phyloP scores from a whole-genome alignment of 2,113 vertebrate genomes.

The Peucedramus taeniatus region DNA sequence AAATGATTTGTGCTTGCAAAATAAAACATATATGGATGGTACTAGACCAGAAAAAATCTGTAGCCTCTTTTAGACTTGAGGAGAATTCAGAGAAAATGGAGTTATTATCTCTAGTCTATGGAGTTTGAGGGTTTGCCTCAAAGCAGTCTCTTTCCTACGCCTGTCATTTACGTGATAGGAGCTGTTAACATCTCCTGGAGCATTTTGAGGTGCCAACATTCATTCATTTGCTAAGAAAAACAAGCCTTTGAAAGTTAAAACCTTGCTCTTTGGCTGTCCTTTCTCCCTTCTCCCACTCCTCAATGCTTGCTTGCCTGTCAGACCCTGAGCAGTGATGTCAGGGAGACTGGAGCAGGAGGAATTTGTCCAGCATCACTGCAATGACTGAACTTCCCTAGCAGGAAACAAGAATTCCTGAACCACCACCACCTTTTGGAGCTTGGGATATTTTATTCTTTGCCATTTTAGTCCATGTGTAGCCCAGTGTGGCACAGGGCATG shows the following conservation, averaged over 20 bases:
- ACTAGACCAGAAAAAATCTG: background rate
- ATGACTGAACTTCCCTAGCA: background rate
- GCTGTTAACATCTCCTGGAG: constrained; percentile 15
- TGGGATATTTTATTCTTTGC: background rate
- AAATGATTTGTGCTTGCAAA: background rate
- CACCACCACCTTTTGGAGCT: background rate
- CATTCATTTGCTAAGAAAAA: constrained; percentile 5
- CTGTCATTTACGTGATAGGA: background rate
- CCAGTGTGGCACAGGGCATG: background rate
- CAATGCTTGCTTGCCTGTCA: background rate
- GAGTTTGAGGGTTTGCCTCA: background rate
- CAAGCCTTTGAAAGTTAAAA: background rate
- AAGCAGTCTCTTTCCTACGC: background rate
- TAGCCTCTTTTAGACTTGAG: background rate
- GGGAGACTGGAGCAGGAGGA: background rate
- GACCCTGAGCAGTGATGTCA: background rate
- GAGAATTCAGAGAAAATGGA: background rate
- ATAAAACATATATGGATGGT: background rate
- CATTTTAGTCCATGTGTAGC: rapidly evolving
- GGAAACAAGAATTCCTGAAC: background rate
- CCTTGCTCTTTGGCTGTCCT: background rate
- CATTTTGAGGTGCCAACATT: background rate
- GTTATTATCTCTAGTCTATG: background rate
- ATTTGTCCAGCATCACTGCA: background rate
- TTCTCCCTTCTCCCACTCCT: background rate